Evolutionary conservation across 2,888 invertebrate species (phyloP).

Genomic region (Anoncus sp.): DNA sequence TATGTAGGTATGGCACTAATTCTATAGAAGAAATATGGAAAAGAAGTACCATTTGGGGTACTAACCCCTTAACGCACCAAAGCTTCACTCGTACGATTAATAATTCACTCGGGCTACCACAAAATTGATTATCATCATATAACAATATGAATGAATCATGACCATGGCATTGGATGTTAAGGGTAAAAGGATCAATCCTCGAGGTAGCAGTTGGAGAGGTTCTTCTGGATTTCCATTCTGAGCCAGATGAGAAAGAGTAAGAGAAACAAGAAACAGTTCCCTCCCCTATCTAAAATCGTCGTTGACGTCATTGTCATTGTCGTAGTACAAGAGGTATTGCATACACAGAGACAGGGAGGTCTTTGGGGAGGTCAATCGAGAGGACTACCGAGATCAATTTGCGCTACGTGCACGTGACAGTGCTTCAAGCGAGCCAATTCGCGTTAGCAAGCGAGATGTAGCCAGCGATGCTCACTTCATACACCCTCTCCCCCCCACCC

Average conservation of each 20-base stretch:
- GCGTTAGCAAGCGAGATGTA: constrained; percentile 64
- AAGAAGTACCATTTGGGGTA: constrained; percentile 38
- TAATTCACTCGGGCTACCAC: constrained; percentile 3
- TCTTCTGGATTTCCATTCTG: constrained; percentile 27
- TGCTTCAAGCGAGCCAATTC: constrained; percentile 78
- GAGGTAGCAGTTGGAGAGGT: constrained; percentile 1
- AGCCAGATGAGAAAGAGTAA: background rate
- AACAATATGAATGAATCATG: constrained; percentile 17
- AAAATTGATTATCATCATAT: constrained; percentile 14
- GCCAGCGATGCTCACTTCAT: constrained; percentile 42
- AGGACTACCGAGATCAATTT: constrained; percentile 78
- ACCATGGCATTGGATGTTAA: background rate
- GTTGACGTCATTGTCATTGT: constrained; percentile 34
- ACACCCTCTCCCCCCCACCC: constrained; percentile 1
- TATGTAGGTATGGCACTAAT: background rate
- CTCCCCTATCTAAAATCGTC: constrained; percentile 25
- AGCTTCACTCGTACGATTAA: constrained; percentile 10
- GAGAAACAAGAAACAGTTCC: background rate
- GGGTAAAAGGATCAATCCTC: constrained; percentile 6
- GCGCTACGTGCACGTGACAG: constrained; percentile 79
- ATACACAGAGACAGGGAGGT: constrained; percentile 42
- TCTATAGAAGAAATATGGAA: constrained; percentile 1
- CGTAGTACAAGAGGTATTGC: constrained; percentile 27
- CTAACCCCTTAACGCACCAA: constrained; percentile 3
- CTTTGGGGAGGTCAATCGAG: constrained; percentile 69